These are phyloP conservation scores for Euwallacea fornicatus DNA, from an alignment of 1,140 invertebrate species.

Conservation along the genomic window DNA sequence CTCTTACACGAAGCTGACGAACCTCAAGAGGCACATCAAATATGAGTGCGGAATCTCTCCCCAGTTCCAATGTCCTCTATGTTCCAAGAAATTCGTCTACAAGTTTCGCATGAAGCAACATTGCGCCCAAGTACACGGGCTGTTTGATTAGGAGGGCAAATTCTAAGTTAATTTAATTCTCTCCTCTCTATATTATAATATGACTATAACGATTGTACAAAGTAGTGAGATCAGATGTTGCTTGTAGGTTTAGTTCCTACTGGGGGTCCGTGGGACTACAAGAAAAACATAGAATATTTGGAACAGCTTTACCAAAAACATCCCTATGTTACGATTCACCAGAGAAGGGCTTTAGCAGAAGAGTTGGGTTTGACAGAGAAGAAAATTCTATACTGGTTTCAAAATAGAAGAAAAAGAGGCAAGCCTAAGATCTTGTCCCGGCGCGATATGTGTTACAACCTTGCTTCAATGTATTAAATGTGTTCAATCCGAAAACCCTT, in stretches of 20 bases:
- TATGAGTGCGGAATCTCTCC: slow-evolving; percentile 69
- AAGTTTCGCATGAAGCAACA: slow-evolving; percentile 7
- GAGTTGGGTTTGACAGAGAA: neutral
- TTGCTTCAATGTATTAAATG: too few species aligned
- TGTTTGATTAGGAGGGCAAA: too few species aligned
- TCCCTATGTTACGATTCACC: neutral
- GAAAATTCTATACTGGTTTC: slow-evolving; percentile 7
- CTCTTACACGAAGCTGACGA: slow-evolving; percentile 64
- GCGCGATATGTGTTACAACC: neutral
- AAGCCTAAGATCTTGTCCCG: neutral
- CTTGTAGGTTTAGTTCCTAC: neutral
- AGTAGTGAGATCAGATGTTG: neutral
- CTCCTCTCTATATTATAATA: too few species aligned
- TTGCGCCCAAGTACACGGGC: neutral
- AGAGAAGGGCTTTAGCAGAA: neutral
- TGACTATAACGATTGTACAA: too few species aligned
- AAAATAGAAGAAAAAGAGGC: neutral
- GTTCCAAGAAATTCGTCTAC: slow-evolving; percentile 38
- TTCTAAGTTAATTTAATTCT: too few species aligned
- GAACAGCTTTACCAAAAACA: slow-evolving; percentile 3
- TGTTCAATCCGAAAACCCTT: neutral
- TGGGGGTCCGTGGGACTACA: neutral
- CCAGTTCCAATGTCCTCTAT: slow-evolving; percentile 64
- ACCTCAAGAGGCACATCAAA: slow-evolving; percentile 64
- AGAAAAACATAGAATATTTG: neutral